Percentiles rank a stretch among this genome's conserved stretches.
These are phyloP conservation scores for Dryobota labecula DNA, from an alignment of 2,888 invertebrate genomes.

Conservation along the genomic window DNA sequence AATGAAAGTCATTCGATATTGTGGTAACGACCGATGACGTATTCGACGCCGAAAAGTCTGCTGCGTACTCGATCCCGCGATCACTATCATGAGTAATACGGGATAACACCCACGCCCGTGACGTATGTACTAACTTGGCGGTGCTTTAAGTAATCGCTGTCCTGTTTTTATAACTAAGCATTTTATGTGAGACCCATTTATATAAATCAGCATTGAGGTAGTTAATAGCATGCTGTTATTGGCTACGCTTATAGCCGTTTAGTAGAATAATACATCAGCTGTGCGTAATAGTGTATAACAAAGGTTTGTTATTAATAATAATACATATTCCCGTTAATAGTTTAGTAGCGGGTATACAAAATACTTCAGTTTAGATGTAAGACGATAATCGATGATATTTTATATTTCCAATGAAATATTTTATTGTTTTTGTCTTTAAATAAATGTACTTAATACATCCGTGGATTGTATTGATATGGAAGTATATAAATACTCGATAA, in stretches of 20 bases:
- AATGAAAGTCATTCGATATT: slow-evolving; percentile 61
- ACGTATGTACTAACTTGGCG: slow-evolving; percentile 55
- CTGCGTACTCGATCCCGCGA: slow-evolving; percentile 63
- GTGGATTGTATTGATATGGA: neutral
- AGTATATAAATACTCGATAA: neutral
- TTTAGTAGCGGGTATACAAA: neutral
- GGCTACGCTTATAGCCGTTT: slow-evolving; percentile 20
- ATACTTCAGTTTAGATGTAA: neutral
- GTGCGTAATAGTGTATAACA: neutral
- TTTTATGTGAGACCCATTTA: slow-evolving; percentile 44
- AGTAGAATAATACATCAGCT: slow-evolving; percentile 20
- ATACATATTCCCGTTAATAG: neutral
- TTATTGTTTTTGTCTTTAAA: too few relatives aligned
- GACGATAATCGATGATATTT: neutral
- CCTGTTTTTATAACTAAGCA: slow-evolving; percentile 55
- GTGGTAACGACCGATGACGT: slow-evolving; percentile 65
- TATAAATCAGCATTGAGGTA: slow-evolving; percentile 40
- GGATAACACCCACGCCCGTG: slow-evolving; percentile 70
- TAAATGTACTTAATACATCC: neutral
- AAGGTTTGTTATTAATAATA: neutral
- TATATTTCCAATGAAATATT: neutral
- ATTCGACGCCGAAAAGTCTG: slow-evolving; percentile 71
- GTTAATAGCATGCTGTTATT: slow-evolving; percentile 30
- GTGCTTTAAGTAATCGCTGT: slow-evolving; percentile 58
- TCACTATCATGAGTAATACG: slow-evolving; percentile 69